These are phyloP conservation scores for Hippocampus guttulatus DNA, from an alignment of 2,113 vertebrate genomes.

Conservation along the genomic window DNA sequence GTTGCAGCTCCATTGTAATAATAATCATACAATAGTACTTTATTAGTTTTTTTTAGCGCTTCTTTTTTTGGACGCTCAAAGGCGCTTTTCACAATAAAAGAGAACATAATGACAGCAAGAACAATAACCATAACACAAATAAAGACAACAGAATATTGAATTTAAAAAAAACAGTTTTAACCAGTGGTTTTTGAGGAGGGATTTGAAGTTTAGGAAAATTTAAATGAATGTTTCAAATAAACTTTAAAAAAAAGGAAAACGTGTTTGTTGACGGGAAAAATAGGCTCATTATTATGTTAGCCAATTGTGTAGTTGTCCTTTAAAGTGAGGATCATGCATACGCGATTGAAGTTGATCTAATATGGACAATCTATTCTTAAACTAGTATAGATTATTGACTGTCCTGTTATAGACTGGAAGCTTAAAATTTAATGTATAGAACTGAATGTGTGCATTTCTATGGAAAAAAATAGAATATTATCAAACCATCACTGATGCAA, in stretches of 20 bases:
- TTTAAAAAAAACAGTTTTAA: too few species aligned
- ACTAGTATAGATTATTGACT: neutral
- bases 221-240: neutral
- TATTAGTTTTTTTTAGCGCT: too few species aligned
- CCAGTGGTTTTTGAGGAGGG: too few species aligned
- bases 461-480: neutral
- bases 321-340: neutral
- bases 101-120: too few species aligned
- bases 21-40: too few species aligned
- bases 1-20: neutral
- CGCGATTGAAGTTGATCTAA: neutral
- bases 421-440: neutral
- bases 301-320: too few species aligned
- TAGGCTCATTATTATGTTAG: too few species aligned
- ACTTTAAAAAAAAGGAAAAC: neutral
- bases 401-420: neutral
- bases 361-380: neutral
- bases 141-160: too few species aligned
- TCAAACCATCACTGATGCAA: neutral
- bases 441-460: neutral
- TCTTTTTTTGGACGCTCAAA: too few species aligned
- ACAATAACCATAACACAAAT: too few species aligned
- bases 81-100: too few species aligned
- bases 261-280: too few species aligned
- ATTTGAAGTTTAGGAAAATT: neutral